Percentiles rank a stretch among this genome's conserved stretches.
Evolutionary conservation across 2,113 vertebrate genomes (phyloP).

Genomic region (Prochilodus magdalenae): DNA sequence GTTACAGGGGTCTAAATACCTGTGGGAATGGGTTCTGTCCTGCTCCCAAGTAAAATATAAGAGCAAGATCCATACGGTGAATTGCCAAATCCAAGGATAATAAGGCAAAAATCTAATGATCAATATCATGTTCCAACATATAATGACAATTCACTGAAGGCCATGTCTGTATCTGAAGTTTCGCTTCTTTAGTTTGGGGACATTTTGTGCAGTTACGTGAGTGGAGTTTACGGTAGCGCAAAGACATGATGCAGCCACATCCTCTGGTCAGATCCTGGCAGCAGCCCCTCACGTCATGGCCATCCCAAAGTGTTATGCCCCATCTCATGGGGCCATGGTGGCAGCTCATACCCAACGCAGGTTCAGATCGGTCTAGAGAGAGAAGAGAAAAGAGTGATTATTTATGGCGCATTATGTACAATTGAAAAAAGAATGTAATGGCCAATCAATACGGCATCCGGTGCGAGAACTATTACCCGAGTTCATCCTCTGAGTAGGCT

Average conservation of each 20-base stretch:
- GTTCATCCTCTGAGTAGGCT: slow-evolving; percentile 97
- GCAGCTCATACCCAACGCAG: slow-evolving; percentile 91
- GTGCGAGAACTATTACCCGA: slow-evolving; percentile 81
- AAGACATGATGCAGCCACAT: slow-evolving; percentile 98
- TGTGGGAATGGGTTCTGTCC: slow-evolving; percentile 93
- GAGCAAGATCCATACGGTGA: too few species aligned
- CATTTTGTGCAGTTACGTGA: not conserved
- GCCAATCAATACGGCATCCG: not conserved
- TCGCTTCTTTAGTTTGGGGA: not conserved
- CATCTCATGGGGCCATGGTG: slow-evolving; percentile 96
- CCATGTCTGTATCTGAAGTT: too few species aligned
- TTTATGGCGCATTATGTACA: not conserved
- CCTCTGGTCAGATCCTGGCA: slow-evolving; percentile 83
- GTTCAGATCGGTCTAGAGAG: slow-evolving; percentile 75
- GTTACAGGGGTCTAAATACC: slow-evolving; percentile 92
- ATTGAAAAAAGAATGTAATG: not conserved
- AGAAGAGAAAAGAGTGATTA: not conserved
- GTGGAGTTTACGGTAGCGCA: slow-evolving; percentile 86
- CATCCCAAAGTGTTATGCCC: slow-evolving; percentile 99
- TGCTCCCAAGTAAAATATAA: not conserved
- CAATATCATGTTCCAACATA: too few species aligned
- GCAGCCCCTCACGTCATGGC: slow-evolving; percentile 86
- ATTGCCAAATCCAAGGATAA: too few species aligned
- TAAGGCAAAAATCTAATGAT: too few species aligned
- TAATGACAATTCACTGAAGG: too few species aligned